Evolutionary conservation across 2,888 invertebrate species (phyloP).

Genomic region (Chromoteleia sp.): DNA sequence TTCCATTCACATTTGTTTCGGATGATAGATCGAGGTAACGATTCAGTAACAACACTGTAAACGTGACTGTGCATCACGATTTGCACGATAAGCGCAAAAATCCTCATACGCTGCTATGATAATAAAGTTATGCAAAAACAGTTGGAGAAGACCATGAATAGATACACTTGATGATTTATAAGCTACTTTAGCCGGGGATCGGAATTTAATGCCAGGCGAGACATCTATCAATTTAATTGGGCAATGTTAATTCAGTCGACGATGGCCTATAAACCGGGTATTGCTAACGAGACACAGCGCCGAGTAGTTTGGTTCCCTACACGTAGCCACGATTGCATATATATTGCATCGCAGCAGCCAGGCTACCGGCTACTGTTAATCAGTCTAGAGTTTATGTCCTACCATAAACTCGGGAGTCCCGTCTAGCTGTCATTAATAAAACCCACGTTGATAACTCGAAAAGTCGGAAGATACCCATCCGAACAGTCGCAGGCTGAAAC

Average conservation of each 20-base stretch:
- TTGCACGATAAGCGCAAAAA: conserved; percentile 55
- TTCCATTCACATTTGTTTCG: conserved; percentile 37
- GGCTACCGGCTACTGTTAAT: conserved; percentile 83
- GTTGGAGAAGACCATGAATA: conserved; percentile 65
- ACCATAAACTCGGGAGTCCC: conserved; percentile 80
- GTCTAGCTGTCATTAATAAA: conserved; percentile 84
- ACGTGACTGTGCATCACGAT: conserved; percentile 26
- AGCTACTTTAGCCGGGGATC: conserved; percentile 77
- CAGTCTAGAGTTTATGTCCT: conserved; percentile 85
- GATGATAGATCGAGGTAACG: conserved; percentile 53
- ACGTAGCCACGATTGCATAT: conserved; percentile 79
- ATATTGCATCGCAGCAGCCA: conserved; percentile 78
- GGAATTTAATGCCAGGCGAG: conserved; percentile 80
- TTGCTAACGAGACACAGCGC: conserved; percentile 82
- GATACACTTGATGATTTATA: conserved; percentile 74
- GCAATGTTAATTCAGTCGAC: conserved; percentile 84
- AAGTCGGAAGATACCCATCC: conserved; percentile 81
- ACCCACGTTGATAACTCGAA: conserved; percentile 84
- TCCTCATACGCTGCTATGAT: conserved; percentile 22
- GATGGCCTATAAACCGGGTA: conserved; percentile 84
- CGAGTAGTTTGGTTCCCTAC: conserved; percentile 79
- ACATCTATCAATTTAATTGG: conserved; percentile 85
- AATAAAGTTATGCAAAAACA: conserved; percentile 69
- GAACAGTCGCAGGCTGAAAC: conserved; percentile 62
- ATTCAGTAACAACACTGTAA: conserved; percentile 64